Evolutionary conservation across 2,888 invertebrate species (phyloP).

Genomic region (Eupithecia abbreviata): DNA sequence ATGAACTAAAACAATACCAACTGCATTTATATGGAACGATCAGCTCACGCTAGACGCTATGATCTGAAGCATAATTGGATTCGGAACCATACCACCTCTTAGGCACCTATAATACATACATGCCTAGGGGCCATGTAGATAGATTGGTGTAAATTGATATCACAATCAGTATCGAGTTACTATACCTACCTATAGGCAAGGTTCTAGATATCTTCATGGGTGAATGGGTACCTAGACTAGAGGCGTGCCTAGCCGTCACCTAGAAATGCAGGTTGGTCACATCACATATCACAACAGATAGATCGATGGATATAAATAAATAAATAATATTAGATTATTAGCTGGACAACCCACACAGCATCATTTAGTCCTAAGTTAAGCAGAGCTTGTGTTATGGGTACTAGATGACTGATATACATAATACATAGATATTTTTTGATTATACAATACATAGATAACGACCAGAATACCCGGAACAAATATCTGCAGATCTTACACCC

Average conservation of each 20-base stretch:
- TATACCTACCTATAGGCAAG: background rate
- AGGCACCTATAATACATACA: background rate
- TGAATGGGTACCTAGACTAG: conserved; percentile 1
- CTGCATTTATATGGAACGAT: conserved; percentile 3
- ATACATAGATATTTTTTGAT: too few relatives aligned
- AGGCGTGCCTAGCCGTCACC: background rate
- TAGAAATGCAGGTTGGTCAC: background rate
- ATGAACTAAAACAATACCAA: background rate
- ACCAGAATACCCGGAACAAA: too few relatives aligned
- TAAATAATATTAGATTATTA: too few relatives aligned
- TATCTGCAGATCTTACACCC: too few relatives aligned
- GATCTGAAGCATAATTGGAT: conserved; percentile 24
- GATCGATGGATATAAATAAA: too few relatives aligned
- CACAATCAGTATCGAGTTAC: conserved; percentile 13
- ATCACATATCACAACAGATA: background rate
- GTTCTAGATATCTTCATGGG: conserved; percentile 5
- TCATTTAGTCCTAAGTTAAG: too few relatives aligned
- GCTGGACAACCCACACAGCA: too few relatives aligned
- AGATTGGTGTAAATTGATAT: conserved; percentile 22
- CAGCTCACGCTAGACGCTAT: background rate
- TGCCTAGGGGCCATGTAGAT: conserved; percentile 1
- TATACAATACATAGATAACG: too few relatives aligned
- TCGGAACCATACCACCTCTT: conserved; percentile 2
- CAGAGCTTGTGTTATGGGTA: too few relatives aligned
- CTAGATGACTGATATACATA: too few relatives aligned